These are phyloP conservation scores for Sinocyclocheilus anshuiensis DNA, from an alignment of 2,113 vertebrate genomes.

Conservation along the genomic window DNA sequence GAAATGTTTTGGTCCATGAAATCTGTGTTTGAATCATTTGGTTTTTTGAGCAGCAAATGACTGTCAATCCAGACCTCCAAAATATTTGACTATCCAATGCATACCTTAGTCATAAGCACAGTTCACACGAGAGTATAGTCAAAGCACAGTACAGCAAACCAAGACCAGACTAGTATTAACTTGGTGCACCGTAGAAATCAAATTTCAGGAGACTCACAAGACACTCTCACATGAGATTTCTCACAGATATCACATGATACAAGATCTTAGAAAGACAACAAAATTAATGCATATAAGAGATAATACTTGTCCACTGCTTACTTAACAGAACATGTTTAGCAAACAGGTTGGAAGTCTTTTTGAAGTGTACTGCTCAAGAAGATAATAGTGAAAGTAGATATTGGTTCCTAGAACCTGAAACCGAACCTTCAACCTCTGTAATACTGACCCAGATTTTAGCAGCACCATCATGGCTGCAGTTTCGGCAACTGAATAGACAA, in stretches of 20 bases:
- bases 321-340: neutral
- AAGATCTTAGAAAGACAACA: neutral
- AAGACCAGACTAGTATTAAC: neutral
- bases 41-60: conserved; percentile 1
- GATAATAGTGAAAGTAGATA: neutral
- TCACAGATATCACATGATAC: neutral
- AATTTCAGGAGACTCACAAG: neutral
- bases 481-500: conserved; percentile 11
- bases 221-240: neutral
- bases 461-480: neutral
- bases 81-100: conserved; percentile 16
- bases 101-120: neutral
- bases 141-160: neutral
- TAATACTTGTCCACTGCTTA: neutral
- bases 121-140: neutral
- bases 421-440: too few relatives aligned
- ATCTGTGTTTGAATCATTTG: conserved; percentile 16
- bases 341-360: neutral
- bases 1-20: conserved; percentile 37
- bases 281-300: neutral
- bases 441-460: neutral
- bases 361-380: neutral
- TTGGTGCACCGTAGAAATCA: neutral
- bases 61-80: neutral
- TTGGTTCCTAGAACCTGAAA: neutral